A percentile compares a stretch with the other conserved stretches of the same genome.
Evolutionary conservation across 2,797 vertebrate genomes (phyloP).

Genomic region (Hapalemur alaotrensis): DNA sequence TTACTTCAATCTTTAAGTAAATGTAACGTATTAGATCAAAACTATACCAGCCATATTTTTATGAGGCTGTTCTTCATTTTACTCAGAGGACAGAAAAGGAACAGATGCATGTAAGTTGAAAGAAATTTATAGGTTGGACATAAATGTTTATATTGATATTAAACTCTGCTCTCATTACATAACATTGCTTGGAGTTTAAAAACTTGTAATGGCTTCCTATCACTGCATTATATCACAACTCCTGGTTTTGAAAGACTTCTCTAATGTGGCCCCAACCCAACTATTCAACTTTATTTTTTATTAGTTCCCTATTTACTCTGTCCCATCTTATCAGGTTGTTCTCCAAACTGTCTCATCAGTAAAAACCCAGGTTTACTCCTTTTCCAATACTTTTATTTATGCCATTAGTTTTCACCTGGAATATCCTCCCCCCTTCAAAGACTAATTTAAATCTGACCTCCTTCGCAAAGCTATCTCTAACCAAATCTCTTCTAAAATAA

Average conservation of each 20-base stretch:
- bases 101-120: slow-evolving; percentile 34
- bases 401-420: not conserved
- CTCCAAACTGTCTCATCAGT: not conserved
- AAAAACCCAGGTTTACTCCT: not conserved
- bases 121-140: not conserved
- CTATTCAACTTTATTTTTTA: not conserved
- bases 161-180: not conserved
- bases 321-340: not conserved
- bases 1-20: not conserved
- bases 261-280: slow-evolving; percentile 8
- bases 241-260: slow-evolving; percentile 21
- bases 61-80: slow-evolving; percentile 17
- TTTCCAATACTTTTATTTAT: slow-evolving; percentile 11
- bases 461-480: slow-evolving; percentile 22
- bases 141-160: slow-evolving; percentile 31
- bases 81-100: slow-evolving; percentile 29
- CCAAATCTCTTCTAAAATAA: slow-evolving; percentile 11
- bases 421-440: not conserved
- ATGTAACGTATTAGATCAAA: slow-evolving; percentile 48
- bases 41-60: slow-evolving; percentile 13
- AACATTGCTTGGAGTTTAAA: slow-evolving; percentile 6
- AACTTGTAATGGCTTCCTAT: not conserved
- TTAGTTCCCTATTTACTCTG: not conserved
- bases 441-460: not conserved
- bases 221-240: not conserved